phyloP scores from a whole-genome alignment of 2,797 vertebrate species.

The Artibeus lituratus region DNA sequence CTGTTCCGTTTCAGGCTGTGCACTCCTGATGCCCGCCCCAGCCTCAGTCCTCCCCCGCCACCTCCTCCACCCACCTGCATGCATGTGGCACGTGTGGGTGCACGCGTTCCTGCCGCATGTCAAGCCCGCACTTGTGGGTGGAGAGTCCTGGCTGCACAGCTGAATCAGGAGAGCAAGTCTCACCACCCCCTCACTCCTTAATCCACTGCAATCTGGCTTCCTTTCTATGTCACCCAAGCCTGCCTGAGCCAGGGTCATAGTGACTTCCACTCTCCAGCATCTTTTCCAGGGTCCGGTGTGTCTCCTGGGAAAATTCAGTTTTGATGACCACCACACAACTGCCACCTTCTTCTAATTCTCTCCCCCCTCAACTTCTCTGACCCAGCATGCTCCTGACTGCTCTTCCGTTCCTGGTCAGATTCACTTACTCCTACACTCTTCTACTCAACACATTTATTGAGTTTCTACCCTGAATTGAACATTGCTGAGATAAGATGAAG shows the following conservation, averaged over 20 bases:
- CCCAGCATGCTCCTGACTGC: neutral
- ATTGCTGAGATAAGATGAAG: neutral
- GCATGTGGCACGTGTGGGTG: neutral
- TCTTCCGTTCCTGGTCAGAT: neutral
- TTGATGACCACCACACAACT: neutral
- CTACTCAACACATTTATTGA: neutral
- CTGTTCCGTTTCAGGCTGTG: too few relatives aligned
- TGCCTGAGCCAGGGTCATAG: neutral
- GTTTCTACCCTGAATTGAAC: neutral
- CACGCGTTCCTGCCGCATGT: neutral
- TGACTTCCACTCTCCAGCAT: neutral
- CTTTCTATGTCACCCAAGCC: neutral
- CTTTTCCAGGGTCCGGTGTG: neutral
- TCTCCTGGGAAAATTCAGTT: neutral
- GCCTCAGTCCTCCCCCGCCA: neutral
- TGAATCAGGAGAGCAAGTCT: neutral
- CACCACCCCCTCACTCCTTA: neutral
- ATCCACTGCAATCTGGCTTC: neutral
- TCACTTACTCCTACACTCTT: neutral
- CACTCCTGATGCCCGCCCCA: accelerated
- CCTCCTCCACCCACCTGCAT: neutral
- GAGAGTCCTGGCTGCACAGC: neutral
- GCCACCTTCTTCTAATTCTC: neutral
- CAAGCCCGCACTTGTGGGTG: neutral
- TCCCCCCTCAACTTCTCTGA: neutral